Conservation (phyloP, 2,113 vertebrate species). For the Chiloscyllium plagiosum region DNA sequence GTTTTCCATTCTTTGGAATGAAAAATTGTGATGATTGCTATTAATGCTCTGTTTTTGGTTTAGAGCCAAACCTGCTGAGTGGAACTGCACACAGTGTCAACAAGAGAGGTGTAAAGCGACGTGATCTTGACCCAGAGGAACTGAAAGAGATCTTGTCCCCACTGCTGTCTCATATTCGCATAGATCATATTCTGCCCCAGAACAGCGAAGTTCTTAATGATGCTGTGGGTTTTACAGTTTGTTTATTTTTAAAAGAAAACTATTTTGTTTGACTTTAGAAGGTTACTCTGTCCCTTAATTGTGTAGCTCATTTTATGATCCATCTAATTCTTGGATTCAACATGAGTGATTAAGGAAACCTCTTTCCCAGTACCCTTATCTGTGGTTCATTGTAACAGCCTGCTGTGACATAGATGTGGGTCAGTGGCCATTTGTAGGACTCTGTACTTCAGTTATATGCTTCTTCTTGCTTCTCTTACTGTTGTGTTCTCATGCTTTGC, state of each 20-base stretch:
- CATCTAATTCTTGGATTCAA: not conserved
- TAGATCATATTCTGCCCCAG: slow-evolving; percentile 88
- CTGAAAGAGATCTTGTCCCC: slow-evolving; percentile 88
- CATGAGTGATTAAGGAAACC: not conserved
- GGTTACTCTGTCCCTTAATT: not conserved
- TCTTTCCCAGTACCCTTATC: not conserved
- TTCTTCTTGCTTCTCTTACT: not conserved
- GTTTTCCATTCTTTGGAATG: not conserved
- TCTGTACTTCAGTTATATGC: not conserved
- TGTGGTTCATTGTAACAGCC: not conserved
- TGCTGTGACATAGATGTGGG: not conserved
- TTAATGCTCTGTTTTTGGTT: slow-evolving; percentile 39
- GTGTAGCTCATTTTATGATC: not conserved
- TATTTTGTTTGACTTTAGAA: not conserved
- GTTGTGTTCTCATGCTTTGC: not conserved
- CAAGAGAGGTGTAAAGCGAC: slow-evolving; percentile 89
- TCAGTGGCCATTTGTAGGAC: not conserved
- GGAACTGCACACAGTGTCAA: slow-evolving; percentile 97
- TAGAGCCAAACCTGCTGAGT: slow-evolving; percentile 93
- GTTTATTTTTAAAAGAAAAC: not conserved
- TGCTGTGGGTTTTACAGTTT: slow-evolving; percentile 65
- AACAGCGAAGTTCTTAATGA: slow-evolving; percentile 86
- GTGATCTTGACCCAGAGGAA: slow-evolving; percentile 93
- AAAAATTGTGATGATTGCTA: not conserved
- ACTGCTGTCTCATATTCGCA: slow-evolving; percentile 82